Base-by-base conservation (phyloP, 2,888 invertebrate genomes). In the Pachliopta kotzebuea region DNA sequence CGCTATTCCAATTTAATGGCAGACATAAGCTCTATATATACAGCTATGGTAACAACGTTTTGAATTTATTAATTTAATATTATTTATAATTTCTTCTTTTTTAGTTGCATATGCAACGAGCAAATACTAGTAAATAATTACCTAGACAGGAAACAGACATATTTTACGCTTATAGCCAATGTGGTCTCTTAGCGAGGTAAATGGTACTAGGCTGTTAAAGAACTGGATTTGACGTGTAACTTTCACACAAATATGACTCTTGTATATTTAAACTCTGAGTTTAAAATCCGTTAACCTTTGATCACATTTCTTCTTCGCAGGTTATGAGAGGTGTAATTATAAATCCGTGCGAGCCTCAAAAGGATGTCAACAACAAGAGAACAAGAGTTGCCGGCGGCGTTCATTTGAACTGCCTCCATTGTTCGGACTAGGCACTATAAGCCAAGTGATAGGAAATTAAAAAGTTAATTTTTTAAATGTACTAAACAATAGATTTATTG, bases 401-500 rank as follows among this genome's bases (percentile, higher is more conserved):
- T 68, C 69, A 70, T 75, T 67, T 69, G 70, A 71, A 72, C 68
- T 65, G 57, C 63, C n/a, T 63, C 67, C 67, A 72, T 72, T 71
- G 72, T 72, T 69, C 70, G 4, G 56, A 63, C 60, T 56, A 60
- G 58, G 62, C 62, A 63, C 67, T 65, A 65, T 52, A 66, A 76
- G 74, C 71, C 73, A 80, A 76, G 79, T 82, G 74, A 82, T 81
- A 80, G 85, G 84, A 86, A 87, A 86, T 88, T 88, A 87, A 87
- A 87, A 86, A 82, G 83, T 83, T 81, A 81, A 88, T 87, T 85
- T 84, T 79, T 80, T 76, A 87, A 87, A 87, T 87, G 83, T 26
- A 37, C 11, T 14, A 37, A 11, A 11, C 11, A 37, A 37, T 2
- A 37, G 14, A 8, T 31, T 37, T 37, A 3, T 37, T 37, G 14